Base-by-base conservation (phyloP, 2,797 vertebrate genomes). In the Gila robusta region DNA sequence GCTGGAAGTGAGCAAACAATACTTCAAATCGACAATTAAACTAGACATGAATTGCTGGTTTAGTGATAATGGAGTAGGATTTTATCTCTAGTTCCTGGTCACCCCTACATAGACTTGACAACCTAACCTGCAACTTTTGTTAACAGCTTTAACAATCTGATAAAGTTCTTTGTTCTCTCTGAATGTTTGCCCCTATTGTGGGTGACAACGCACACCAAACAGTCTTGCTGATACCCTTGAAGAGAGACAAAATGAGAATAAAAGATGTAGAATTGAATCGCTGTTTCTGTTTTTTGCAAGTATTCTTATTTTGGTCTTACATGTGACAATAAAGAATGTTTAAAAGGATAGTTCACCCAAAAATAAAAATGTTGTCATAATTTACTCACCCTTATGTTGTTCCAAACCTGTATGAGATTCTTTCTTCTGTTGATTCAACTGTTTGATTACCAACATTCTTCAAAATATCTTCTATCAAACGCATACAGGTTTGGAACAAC, bases 151-250 rank as follows among this genome's bases (percentile, higher is more conserved):
- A 79, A 26, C 26, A 62, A 80, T 76, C 64, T 62, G 4, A 66
- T 81, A 28, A 8, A 8, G 17, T 4, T 66, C 7, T 37, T 37
- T 52, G 17, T 79, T 59, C 41, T 66, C n/a, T 81, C 44, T 82
- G 81, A 89, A 85, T 89, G 84, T 89, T 86, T 67, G 49, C 67
- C 62, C 44, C 1, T 88, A 85, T 85, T 82, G 41, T 84, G 81
- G 76, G 82, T 70, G 21, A 83, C 11, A 49, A 72, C 23, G 32
- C 62, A 67, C 41, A 72, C 76, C 66, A 78, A 79, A 89, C 71
- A 73, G 86, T 54, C 86, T 44, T 56, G 64, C 21, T 54, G 71
- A 71, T 76, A 80, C 47, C 79, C 49, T 32, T 44, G 4, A 56
- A 84, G 79, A 41, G 66, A 37, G n/a, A 59, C 56, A 37, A 85